Conservation (phyloP, 2,113 vertebrate species). For the Sula dactylatra region DNA sequence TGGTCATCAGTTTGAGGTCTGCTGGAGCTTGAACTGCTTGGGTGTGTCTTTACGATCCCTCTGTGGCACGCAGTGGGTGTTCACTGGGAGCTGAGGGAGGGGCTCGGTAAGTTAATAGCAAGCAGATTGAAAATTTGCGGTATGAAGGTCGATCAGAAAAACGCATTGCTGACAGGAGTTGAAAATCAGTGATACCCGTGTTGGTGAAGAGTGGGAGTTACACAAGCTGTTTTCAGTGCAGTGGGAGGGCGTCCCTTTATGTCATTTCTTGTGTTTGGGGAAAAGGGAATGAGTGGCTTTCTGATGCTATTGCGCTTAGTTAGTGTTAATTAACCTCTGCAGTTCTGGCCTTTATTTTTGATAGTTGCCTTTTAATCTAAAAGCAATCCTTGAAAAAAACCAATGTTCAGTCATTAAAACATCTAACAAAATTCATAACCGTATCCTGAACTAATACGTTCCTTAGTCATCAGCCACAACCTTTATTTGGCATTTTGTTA, state of each 20-base stretch:
- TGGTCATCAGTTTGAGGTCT: neutral
- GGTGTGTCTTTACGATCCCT: neutral
- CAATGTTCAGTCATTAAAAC: neutral
- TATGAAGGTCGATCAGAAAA: neutral
- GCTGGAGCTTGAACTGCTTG: neutral
- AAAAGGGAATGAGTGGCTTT: neutral
- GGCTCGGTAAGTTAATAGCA: neutral
- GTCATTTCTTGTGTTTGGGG: neutral
- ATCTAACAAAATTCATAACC: neutral
- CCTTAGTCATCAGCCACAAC: neutral
- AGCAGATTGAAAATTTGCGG: neutral
- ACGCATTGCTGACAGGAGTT: neutral
- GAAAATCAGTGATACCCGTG: neutral
- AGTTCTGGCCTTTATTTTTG: neutral
- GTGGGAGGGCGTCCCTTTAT: neutral
- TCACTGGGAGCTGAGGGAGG: neutral
- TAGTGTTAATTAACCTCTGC: neutral
- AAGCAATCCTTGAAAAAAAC: neutral
- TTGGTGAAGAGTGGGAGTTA: neutral
- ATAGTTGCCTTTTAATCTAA: neutral
- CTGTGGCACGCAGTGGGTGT: neutral
- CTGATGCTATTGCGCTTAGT: neutral
- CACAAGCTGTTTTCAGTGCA: neutral
- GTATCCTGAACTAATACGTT: neutral
- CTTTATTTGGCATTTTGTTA: neutral